Evolutionary conservation across 2,113 vertebrate species (phyloP).

Genomic region (Campylomormyrus numenius): DNA sequence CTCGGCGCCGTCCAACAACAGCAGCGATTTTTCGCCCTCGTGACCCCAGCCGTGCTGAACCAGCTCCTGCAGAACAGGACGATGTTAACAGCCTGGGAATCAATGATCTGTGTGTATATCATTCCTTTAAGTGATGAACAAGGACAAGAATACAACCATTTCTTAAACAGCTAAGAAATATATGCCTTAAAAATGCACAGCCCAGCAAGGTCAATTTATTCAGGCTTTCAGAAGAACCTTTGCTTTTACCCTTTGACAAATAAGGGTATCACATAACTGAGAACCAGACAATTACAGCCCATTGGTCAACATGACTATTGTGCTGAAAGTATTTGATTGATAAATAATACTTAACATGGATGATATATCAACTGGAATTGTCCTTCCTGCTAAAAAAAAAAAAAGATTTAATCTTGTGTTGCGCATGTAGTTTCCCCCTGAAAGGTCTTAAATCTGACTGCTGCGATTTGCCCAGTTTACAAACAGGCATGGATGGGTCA

Average conservation of each 20-base stretch:
- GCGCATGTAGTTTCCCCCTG: background rate
- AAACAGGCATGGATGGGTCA: background rate
- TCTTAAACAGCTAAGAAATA: background rate
- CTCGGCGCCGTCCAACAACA: conserved; percentile 58
- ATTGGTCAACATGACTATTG: background rate
- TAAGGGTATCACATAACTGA: background rate
- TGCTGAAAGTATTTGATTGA: background rate
- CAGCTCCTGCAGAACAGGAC: conserved; percentile 51
- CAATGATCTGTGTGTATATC: background rate
- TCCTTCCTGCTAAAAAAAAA: background rate
- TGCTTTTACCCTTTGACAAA: background rate
- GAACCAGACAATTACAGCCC: background rate
- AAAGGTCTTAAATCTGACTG: background rate
- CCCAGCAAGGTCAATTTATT: background rate
- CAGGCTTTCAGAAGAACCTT: background rate
- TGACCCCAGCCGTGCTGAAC: conserved; percentile 58
- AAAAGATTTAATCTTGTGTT: background rate
- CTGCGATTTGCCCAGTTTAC: background rate
- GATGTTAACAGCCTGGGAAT: background rate
- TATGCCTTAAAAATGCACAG: background rate
- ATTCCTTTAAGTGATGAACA: background rate
- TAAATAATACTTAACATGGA: background rate
- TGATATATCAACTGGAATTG: background rate
- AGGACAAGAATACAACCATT: background rate
- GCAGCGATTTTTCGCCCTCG: conserved; percentile 55